Evolutionary conservation across 2,888 invertebrate genomes (phyloP).

Genomic region (Zygogramma bicolorata): DNA sequence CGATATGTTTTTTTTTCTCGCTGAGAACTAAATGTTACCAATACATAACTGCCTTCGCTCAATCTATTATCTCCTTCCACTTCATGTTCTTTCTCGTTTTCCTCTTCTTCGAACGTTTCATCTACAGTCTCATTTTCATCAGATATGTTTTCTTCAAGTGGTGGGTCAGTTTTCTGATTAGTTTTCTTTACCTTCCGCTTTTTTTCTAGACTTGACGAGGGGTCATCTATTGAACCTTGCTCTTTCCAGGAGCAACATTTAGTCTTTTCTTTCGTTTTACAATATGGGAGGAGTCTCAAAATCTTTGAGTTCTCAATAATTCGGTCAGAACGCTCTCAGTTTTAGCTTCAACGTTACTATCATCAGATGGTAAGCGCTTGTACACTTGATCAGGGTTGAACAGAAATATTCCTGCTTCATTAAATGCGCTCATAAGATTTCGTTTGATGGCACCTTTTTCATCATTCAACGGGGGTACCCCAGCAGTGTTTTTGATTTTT

Average conservation of each 20-base stretch:
- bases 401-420: neutral
- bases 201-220: neutral
- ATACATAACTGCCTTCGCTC: neutral
- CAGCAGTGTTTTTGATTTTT: neutral
- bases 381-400: neutral
- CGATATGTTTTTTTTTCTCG: neutral
- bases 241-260: neutral
- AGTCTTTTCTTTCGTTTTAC: neutral
- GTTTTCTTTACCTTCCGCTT: neutral
- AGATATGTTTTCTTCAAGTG: neutral
- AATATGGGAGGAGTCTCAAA: neutral
- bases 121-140: neutral
- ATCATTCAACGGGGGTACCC: neutral
- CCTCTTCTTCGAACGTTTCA: neutral
- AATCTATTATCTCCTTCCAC: neutral
- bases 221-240: neutral
- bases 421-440: constrained; percentile 21
- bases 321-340: neutral
- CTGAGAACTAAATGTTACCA: neutral
- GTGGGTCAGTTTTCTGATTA: neutral
- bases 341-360: neutral
- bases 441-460: constrained; percentile 32
- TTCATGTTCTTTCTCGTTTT: neutral
- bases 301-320: neutral
- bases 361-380: neutral